Percentiles rank a stretch among this genome's conserved stretches.
Conservation (phyloP, 2,797 vertebrate species). For the Pelobates cultripes region DNA sequence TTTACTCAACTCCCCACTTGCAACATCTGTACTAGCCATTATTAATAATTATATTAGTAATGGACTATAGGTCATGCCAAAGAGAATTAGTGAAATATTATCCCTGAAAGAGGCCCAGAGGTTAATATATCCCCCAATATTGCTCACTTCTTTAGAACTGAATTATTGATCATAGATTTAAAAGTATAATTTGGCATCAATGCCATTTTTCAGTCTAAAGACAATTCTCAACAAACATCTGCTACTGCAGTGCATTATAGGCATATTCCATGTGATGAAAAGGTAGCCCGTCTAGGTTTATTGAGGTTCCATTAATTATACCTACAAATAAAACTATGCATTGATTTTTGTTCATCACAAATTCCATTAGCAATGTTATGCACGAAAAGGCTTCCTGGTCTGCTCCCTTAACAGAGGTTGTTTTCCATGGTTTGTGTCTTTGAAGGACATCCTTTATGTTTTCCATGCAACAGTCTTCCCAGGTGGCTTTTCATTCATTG, state of each 20-base stretch:
- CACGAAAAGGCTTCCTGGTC: neutral
- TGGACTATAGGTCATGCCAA: too few species aligned
- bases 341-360: conserved; percentile 18
- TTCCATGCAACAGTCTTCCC: neutral
- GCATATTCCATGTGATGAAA: neutral
- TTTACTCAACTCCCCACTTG: too few species aligned
- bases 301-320: neutral
- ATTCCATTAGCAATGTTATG: conserved; percentile 22
- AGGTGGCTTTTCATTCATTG: neutral
- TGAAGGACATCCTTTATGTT: neutral
- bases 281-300: neutral
- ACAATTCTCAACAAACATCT: too few species aligned
- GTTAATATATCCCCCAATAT: too few species aligned
- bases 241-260: neutral
- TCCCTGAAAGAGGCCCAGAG: too few species aligned
- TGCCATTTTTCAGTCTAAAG: too few species aligned
- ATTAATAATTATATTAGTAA: too few species aligned
- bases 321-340: conserved; percentile 10
- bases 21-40: too few species aligned
- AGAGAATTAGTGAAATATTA: too few species aligned
- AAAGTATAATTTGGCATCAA: too few species aligned
- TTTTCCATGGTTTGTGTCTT: neutral
- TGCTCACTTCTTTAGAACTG: too few species aligned
- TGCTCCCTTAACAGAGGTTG: neutral
- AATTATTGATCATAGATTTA: too few species aligned